These are phyloP conservation scores for Petrosia ficiformis DNA, from an alignment of 37 sponge, comb jelly and placozoan genomes.

Conservation along the genomic window DNA sequence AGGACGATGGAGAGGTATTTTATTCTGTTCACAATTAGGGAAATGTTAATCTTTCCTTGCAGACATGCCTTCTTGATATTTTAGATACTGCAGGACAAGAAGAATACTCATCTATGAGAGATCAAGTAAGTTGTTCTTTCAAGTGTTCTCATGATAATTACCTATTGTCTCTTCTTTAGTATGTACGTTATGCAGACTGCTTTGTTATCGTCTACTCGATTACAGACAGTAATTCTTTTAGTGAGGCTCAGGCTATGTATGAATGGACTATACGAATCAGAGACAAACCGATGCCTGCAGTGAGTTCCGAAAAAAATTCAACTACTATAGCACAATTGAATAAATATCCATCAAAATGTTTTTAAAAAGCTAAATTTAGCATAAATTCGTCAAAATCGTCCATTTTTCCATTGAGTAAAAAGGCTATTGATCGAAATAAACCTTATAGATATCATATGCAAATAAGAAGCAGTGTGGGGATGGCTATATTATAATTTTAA, in stretches of 20 bases:
- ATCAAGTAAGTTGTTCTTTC: conserved; percentile 45
- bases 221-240: conserved; percentile 62
- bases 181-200: conserved; percentile 73
- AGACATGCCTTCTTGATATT: conserved; percentile 94
- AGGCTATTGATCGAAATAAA: too few relatives aligned
- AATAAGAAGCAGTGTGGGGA: too few relatives aligned
- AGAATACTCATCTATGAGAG: conserved; percentile 95
- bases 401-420: too few relatives aligned
- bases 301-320: too few relatives aligned
- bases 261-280: conserved; percentile 64
- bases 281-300: conserved; percentile 72
- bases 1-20: conserved; percentile 80
- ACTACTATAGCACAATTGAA: too few relatives aligned
- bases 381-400: too few relatives aligned
- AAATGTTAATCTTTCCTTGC: conserved; percentile 2
- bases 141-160: too few relatives aligned
- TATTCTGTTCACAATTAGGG: background rate
- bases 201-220: conserved; percentile 91
- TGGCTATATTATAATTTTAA: too few relatives aligned
- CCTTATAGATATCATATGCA: too few relatives aligned
- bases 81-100: conserved; percentile 99
- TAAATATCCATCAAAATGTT: too few relatives aligned
- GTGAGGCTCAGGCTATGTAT: conserved; percentile 75
- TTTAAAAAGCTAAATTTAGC: too few relatives aligned
- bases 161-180: conserved; percentile 31